Evolutionary conservation across 1,140 invertebrate genomes (phyloP).

Genomic region (Lycorma delicatula): DNA sequence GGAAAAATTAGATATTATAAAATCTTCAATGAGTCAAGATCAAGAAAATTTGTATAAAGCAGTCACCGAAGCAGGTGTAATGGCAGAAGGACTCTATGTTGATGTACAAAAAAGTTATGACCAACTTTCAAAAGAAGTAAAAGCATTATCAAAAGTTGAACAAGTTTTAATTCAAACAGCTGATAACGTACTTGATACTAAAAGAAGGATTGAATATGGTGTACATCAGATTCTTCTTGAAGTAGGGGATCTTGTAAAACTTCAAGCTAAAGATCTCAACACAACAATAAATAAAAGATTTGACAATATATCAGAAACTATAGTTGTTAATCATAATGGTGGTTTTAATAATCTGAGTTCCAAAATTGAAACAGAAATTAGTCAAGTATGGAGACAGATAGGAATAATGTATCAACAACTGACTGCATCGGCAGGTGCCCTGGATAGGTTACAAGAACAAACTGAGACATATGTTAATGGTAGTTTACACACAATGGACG

Average conservation of each 20-base stretch:
- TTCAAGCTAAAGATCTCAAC: conserved; percentile 55
- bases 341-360: conserved; percentile 63
- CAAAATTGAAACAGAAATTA: conserved; percentile 72
- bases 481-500: conserved; percentile 68
- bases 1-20: conserved; percentile 36
- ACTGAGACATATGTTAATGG: conserved; percentile 74
- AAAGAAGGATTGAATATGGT: conserved; percentile 73
- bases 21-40: conserved; percentile 8
- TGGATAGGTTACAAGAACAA: conserved; percentile 67
- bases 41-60: conserved; percentile 16
- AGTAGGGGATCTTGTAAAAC: conserved; percentile 57
- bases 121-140: conserved; percentile 24
- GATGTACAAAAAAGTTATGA: conserved; percentile 38
- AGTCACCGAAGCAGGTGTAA: conserved; percentile 12
- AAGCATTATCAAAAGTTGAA: conserved; percentile 58
- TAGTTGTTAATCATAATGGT: conserved; percentile 64
- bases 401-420: conserved; percentile 76
- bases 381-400: conserved; percentile 44
- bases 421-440: conserved; percentile 58
- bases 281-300: conserved; percentile 58
- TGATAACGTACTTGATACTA: conserved; percentile 74
- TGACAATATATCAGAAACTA: conserved; percentile 54
- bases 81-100: conserved; percentile 17
- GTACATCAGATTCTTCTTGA: conserved; percentile 78
- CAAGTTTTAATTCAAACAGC: conserved; percentile 72